Evolutionary conservation across 2,797 vertebrate genomes (phyloP), one percentile per base, ranked within the genome.

Genomic region (Trematomus bernacchii): DNA sequence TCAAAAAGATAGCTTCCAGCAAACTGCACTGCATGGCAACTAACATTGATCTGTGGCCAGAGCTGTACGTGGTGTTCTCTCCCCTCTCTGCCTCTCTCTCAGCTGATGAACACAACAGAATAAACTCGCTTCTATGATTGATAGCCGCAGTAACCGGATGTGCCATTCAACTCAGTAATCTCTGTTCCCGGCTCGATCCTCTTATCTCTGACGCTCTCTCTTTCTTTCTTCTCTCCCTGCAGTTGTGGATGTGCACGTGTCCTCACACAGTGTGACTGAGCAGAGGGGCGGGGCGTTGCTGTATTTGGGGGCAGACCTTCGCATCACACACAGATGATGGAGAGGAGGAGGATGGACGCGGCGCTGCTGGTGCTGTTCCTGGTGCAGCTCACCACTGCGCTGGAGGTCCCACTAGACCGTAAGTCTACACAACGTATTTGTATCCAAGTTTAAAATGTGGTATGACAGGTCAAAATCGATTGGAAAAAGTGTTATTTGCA

Each of bases 331-430:
- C 89, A 46, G 88, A 95, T 82, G 93, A 97, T 96, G 96, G 95
- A 87, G 92, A 94, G 84, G 87, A 94, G 90, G 89, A 92, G 77
- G 88, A 91, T 86, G 88, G 90, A 92, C 57, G 89, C 83, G 80
- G 87, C 87, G 72, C 89, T 93, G 85, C 87, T 98, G 80, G 58
- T 96, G 90, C 87, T 98, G 78, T 79, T 96, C 78, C 87, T 98
- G 88, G 96, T 94, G 89, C 95, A 96, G 87, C 88, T 97, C 50
- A 85, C 94, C 90, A 83, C 89, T 8, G 95, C 97, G 1, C 80
- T 99, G 93, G 97, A 99, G 66, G 98, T 99, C 85, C 98, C 98
- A 82, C 96, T 99, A 80, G 97, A 99, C 91, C 94, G 98, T 99
- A 96, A 98, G 98, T 93, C 64, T 42, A 33, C 88, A 68, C 8